These are phyloP conservation scores for Heliconius ismenius DNA, from an alignment of 2,888 invertebrate genomes.

Conservation along the genomic window DNA sequence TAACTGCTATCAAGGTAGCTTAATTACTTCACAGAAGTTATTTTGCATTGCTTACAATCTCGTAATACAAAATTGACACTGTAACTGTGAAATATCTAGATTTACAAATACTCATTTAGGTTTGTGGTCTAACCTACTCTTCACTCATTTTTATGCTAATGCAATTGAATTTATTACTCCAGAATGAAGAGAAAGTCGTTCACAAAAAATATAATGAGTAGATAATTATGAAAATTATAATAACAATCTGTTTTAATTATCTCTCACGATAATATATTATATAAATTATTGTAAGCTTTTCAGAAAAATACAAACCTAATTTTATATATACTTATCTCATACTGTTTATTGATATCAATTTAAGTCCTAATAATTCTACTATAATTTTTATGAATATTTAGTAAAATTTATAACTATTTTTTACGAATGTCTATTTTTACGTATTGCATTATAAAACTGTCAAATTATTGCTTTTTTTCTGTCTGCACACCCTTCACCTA, in stretches of 20 bases:
- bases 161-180: constrained; percentile 11
- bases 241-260: not conserved
- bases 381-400: not conserved
- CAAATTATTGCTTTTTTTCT: not conserved
- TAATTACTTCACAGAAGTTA: not conserved
- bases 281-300: not conserved
- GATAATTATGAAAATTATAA: not conserved
- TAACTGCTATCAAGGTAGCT: not conserved
- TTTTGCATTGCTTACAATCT: constrained; percentile 3
- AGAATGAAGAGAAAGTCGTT: constrained; percentile 18
- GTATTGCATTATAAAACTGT: not conserved
- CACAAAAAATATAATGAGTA: not conserved
- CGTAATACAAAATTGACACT: not conserved
- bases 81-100: constrained; percentile 15
- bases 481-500: not conserved
- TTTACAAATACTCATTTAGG: constrained; percentile 22
- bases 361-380: not conserved
- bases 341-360: not conserved
- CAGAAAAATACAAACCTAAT: not conserved
- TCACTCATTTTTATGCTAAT: constrained; percentile 19
- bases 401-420: not conserved
- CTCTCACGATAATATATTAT: not conserved
- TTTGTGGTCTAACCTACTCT: constrained; percentile 28
- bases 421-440: not conserved
- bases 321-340: not conserved